Conservation (phyloP, 2,797 vertebrate genomes). For the Benthosema pterotum region DNA sequence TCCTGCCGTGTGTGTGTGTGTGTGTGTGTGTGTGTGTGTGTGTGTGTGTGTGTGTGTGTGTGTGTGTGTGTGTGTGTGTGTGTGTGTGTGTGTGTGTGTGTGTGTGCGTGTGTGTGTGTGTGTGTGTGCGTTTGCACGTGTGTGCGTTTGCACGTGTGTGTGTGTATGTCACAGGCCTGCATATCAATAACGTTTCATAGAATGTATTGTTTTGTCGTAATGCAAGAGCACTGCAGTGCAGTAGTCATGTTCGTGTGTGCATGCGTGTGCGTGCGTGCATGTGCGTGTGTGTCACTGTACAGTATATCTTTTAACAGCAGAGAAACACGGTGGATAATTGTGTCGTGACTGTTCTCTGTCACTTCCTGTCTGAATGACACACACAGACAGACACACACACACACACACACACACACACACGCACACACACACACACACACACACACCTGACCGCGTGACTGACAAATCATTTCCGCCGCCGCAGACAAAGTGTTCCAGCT, state of each 20-base stretch:
- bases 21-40: slow-evolving; percentile 4
- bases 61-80: slow-evolving; percentile 10
- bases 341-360: slow-evolving; percentile 22
- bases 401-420: slow-evolving; percentile 5
- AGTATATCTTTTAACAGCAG: slow-evolving; percentile 49
- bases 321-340: slow-evolving; percentile 22
- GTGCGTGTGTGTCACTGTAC: neutral
- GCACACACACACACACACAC: slow-evolving; percentile 5
- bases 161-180: too few relatives aligned
- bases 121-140: neutral
- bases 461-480: neutral
- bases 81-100: neutral
- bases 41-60: slow-evolving; percentile 1
- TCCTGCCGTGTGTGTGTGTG: neutral
- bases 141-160: neutral
- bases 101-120: neutral
- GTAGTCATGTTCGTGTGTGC: too few relatives aligned
- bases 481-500: neutral
- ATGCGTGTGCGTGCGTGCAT: too few relatives aligned
- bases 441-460: neutral
- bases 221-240: too few relatives aligned
- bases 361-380: slow-evolving; percentile 20
- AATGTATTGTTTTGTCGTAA: too few relatives aligned
- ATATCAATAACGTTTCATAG: too few relatives aligned
- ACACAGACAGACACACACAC: neutral